Percentiles rank a stretch among this genome's conserved stretches.
phyloP scores from a whole-genome alignment of 1,140 invertebrate species.

The Drosophila littoralis region DNA sequence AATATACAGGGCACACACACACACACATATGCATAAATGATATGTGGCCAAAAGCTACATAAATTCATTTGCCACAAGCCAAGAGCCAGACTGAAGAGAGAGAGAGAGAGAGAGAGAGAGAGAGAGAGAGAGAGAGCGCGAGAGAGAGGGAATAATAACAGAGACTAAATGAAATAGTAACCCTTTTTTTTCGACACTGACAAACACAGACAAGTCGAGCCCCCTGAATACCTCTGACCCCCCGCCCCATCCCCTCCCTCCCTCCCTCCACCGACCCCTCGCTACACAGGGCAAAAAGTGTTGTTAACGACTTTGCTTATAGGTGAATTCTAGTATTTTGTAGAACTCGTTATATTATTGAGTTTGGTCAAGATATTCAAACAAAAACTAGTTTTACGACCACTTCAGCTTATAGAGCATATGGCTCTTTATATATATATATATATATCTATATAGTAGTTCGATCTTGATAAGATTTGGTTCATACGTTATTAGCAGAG shows the following conservation, averaged over 20 bases:
- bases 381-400: no score
- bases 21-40: constrained; percentile 31
- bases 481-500: no score
- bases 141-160: background rate
- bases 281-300: no score
- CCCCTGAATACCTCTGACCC: background rate
- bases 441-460: no score
- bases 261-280: background rate
- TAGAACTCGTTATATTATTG: no score
- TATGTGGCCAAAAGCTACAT: constrained; percentile 57
- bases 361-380: no score
- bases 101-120: background rate
- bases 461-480: no score
- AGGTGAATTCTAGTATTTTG: no score
- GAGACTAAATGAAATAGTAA: constrained; percentile 46
- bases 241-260: no score
- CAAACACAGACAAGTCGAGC: constrained; percentile 13
- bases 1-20: constrained; percentile 42
- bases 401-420: no score
- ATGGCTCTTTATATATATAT: no score
- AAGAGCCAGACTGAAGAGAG: background rate
- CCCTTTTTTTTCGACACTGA: constrained; percentile 51
- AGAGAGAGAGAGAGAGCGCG: background rate
- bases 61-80: constrained; percentile 65
- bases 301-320: no score